Evolutionary conservation across 1,140 invertebrate genomes (phyloP).

Genomic region (Melanaphis sacchari): DNA sequence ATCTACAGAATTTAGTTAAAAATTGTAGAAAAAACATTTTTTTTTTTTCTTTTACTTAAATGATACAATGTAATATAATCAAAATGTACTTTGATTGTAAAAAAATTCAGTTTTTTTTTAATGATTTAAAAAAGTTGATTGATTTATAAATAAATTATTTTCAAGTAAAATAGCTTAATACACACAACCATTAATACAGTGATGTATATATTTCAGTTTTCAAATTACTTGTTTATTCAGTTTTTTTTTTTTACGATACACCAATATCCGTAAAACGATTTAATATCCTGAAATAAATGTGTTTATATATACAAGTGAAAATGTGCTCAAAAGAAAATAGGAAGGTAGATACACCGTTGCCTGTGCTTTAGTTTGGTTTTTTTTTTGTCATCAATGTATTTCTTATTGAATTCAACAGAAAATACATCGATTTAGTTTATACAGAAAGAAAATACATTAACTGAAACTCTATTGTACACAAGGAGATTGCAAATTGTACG

Average conservation of each 20-base stretch:
- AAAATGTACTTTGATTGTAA: background rate
- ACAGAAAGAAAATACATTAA: background rate
- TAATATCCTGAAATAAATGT: background rate
- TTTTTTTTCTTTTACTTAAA: too few species aligned
- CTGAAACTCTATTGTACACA: background rate
- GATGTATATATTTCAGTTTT: background rate
- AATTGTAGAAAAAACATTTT: too few species aligned
- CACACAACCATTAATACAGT: background rate
- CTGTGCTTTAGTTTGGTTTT: background rate
- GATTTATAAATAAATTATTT: background rate
- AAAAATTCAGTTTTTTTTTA: background rate
- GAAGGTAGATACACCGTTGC: background rate
- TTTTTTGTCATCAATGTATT: slow-evolving; percentile 4
- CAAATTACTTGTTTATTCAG: background rate
- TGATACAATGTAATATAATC: background rate
- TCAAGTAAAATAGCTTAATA: background rate
- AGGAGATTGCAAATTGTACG: background rate
- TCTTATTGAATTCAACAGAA: background rate
- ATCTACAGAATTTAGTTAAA: too few species aligned
- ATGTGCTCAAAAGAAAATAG: background rate
- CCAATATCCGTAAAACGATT: background rate
- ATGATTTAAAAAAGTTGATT: background rate
- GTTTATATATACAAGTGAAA: background rate
- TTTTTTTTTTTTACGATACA: background rate
- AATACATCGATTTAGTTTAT: background rate